Conservation (phyloP, 2,113 vertebrate species). For the Rafetus swinhoei region DNA sequence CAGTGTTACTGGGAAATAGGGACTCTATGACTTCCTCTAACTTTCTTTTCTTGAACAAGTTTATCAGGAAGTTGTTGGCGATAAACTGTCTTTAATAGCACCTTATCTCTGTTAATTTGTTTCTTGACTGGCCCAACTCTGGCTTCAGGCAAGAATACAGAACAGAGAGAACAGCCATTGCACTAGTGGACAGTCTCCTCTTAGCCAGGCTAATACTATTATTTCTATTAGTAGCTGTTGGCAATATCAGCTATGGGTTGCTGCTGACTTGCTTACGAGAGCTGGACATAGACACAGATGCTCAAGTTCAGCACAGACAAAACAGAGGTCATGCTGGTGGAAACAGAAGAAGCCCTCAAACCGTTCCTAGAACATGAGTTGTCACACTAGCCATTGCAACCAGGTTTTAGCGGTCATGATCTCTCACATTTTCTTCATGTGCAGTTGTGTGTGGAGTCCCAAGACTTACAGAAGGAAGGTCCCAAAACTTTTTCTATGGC, state of each 20-base stretch:
- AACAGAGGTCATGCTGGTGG: background rate
- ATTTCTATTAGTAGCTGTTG: background rate
- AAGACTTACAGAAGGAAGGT: background rate
- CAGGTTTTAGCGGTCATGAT: background rate
- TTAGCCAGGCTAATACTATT: background rate
- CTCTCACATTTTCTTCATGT: background rate
- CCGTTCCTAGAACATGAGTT: background rate
- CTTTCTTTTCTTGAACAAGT: background rate
- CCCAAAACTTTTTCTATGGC: background rate
- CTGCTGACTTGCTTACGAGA: background rate
- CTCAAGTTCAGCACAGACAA: background rate
- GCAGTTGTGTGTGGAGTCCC: background rate
- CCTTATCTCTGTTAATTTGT: background rate
- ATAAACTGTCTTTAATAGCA: background rate
- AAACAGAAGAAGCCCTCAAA: background rate
- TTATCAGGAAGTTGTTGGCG: background rate
- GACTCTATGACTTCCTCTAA: background rate
- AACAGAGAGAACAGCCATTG: background rate
- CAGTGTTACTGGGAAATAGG: background rate
- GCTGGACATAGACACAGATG: background rate
- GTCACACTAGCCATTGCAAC: background rate
- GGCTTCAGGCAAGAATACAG: background rate
- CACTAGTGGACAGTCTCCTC: background rate
- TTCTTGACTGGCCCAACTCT: background rate
- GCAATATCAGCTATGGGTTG: background rate